A percentile compares a stretch with the other conserved stretches of the same genome.
These are phyloP conservation scores for Calcarius lapponicus DNA, from an alignment of 2,797 vertebrate genomes.

Conservation along the genomic window DNA sequence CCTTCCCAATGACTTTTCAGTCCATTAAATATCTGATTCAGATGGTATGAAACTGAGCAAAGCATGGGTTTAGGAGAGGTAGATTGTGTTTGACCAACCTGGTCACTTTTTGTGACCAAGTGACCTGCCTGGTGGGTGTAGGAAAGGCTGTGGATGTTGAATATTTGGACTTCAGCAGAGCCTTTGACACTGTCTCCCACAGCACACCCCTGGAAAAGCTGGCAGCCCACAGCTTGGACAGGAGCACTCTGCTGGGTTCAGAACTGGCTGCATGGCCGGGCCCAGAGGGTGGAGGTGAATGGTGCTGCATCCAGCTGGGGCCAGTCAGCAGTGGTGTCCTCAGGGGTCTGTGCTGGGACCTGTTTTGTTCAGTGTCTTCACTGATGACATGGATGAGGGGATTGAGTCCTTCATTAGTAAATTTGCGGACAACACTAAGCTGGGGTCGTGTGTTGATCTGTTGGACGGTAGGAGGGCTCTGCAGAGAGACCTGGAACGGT, in stretches of 20 bases:
- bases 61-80: not conserved
- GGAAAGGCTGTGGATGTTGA: not conserved
- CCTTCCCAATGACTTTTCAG: not conserved
- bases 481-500: not conserved
- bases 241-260: not conserved
- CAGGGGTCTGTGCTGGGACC: not conserved
- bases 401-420: not conserved
- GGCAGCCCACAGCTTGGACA: not conserved
- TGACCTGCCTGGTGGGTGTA: not conserved
- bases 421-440: not conserved
- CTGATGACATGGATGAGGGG: not conserved
- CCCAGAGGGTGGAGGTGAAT: not conserved
- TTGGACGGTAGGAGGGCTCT: not conserved
- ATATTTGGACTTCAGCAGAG: fast-evolving
- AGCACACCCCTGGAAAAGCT: not conserved
- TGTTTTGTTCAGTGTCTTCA: fast-evolving
- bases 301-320: not conserved
- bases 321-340: not conserved
- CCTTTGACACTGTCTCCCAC: not conserved
- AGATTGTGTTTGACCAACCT: not conserved
- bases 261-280: not conserved
- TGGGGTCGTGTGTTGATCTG: not conserved
- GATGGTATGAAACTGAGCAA: not conserved
- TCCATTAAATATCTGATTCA: not conserved
- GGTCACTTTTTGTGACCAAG: not conserved